These are phyloP conservation scores for Romanogobio albipinnatus DNA, from an alignment of 2,113 vertebrate species.

Conservation along the genomic window DNA sequence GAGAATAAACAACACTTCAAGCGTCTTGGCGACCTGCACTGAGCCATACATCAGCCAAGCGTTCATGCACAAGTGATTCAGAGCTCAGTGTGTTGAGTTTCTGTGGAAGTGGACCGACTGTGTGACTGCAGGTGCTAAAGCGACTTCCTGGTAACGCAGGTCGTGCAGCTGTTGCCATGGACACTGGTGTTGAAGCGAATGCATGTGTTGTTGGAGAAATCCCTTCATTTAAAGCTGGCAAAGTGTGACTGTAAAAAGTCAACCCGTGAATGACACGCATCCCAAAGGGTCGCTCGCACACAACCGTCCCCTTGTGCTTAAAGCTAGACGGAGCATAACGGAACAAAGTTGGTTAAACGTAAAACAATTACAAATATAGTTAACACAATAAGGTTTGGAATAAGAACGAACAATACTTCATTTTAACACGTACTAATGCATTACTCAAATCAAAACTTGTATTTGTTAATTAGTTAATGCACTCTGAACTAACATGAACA, in stretches of 20 bases:
- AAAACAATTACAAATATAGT: too few species aligned
- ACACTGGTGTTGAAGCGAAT: slow-evolving; percentile 28
- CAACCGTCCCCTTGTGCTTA: background rate
- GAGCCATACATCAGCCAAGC: background rate
- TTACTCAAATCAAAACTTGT: too few species aligned
- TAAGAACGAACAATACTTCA: too few species aligned
- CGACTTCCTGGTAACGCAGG: background rate
- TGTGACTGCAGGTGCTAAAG: background rate
- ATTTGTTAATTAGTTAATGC: too few species aligned
- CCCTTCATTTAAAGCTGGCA: background rate
- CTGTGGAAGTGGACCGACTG: background rate
- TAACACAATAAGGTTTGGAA: too few species aligned
- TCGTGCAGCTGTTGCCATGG: slow-evolving; percentile 37
- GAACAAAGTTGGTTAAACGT: background rate
- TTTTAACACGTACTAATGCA: too few species aligned
- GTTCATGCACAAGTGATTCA: background rate
- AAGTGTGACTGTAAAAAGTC: background rate
- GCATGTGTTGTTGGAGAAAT: slow-evolving; percentile 40
- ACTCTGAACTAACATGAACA: too few species aligned
- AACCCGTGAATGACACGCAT: background rate
- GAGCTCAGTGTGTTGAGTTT: background rate
- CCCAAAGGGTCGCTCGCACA: background rate
- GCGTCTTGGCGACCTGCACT: background rate
- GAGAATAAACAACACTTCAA: background rate
- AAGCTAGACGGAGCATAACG: background rate